Evolutionary conservation across 2,113 vertebrate genomes (phyloP).

Genomic region (Boulengeromyrus knoepffleri): DNA sequence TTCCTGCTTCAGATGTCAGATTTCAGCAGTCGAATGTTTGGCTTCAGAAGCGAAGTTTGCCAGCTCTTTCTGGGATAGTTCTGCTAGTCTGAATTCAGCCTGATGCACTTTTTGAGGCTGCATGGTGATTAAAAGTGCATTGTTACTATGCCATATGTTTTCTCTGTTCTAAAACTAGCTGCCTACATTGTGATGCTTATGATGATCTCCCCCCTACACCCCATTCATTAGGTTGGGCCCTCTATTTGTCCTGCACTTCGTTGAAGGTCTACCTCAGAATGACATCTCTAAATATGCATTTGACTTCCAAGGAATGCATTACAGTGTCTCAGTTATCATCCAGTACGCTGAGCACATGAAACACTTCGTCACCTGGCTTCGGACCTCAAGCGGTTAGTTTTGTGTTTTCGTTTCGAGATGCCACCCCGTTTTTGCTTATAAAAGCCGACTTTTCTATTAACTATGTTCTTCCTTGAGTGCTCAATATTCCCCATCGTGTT

Average conservation of each 20-base stretch:
- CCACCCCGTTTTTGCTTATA: not conserved
- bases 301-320: slow-evolving; percentile 58
- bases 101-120: not conserved
- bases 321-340: slow-evolving; percentile 67
- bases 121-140: not conserved
- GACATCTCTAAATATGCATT: slow-evolving; percentile 68
- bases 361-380: slow-evolving; percentile 83
- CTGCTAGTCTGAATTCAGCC: not conserved
- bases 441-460: not conserved
- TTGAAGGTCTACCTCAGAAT: slow-evolving; percentile 73
- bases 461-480: not conserved
- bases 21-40: not conserved
- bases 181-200: not conserved
- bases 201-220: slow-evolving; percentile 3
- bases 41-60: not conserved
- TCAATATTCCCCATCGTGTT: not conserved
- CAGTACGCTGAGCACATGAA: slow-evolving; percentile 63
- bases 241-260: slow-evolving; percentile 79
- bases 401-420: not conserved
- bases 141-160: not conserved
- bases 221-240: slow-evolving; percentile 62
- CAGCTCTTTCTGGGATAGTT: not conserved
- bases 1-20: not conserved
- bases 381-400: slow-evolving; percentile 69
- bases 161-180: not conserved